phyloP scores from a whole-genome alignment of 2,113 vertebrate genomes.

The Zootoca vivipara region DNA sequence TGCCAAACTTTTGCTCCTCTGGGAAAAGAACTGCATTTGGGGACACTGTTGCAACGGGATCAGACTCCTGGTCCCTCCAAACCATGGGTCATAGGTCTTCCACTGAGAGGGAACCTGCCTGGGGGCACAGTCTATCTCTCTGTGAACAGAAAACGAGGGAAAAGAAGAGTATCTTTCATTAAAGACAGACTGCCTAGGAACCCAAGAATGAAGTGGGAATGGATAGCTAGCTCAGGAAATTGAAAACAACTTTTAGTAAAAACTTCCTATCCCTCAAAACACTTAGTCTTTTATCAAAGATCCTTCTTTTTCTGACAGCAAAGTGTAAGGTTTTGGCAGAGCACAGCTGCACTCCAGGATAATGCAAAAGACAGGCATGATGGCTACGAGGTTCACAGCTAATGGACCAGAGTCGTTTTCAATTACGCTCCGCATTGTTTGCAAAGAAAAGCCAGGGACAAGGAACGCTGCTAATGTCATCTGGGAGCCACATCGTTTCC shows the following conservation, averaged over 20 bases:
- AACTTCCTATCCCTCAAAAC: slow-evolving; percentile 50
- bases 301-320: slow-evolving; percentile 39
- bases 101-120: background rate
- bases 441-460: slow-evolving; percentile 12
- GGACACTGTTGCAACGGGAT: background rate
- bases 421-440: slow-evolving; percentile 41
- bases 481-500: background rate
- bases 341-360: background rate
- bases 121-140: background rate
- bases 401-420: slow-evolving; percentile 24
- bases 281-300: slow-evolving; percentile 56
- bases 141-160: background rate
- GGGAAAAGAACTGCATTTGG: background rate
- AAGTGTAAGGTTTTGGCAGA: accelerated
- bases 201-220: slow-evolving; percentile 33
- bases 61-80: background rate
- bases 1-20: background rate
- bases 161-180: slow-evolving; percentile 31
- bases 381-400: background rate
- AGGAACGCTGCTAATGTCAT: slow-evolving; percentile 12
- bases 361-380: slow-evolving; percentile 64
- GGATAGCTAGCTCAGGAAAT: slow-evolving; percentile 62
- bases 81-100: background rate
- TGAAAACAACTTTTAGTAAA: slow-evolving; percentile 60
- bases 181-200: slow-evolving; percentile 44